phyloP scores from a whole-genome alignment of 2,888 invertebrate genomes.

The Anoncus sp. region DNA sequence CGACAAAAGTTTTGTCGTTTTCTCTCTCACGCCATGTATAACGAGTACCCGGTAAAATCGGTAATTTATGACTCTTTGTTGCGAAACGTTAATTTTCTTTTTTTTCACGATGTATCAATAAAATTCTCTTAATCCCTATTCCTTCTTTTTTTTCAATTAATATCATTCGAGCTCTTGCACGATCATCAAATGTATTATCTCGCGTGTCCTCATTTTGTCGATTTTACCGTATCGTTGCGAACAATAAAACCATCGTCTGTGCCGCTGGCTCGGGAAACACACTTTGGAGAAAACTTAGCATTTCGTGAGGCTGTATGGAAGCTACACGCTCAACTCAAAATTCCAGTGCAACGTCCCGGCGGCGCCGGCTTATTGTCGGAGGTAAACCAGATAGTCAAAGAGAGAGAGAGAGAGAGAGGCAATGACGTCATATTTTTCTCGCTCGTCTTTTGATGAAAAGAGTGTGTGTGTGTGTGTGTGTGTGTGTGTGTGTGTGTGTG shows the following conservation, averaged over 20 bases:
- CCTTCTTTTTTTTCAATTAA: slow-evolving; percentile 11
- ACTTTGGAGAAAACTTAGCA: slow-evolving; percentile 45
- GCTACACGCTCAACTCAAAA: slow-evolving; percentile 42
- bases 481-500: no score
- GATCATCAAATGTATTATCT: slow-evolving; percentile 24
- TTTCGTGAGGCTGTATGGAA: slow-evolving; percentile 16
- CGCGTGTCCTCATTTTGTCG: slow-evolving; percentile 18
- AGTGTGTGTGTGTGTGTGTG: no score
- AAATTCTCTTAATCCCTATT: slow-evolving; percentile 9
- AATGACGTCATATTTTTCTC: background rate
- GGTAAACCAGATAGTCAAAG: background rate
- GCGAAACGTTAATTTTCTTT: background rate
- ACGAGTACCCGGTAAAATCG: no score
- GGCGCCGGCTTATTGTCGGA: slow-evolving; percentile 58
- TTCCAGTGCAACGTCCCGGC: slow-evolving; percentile 55
- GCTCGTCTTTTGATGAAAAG: slow-evolving; percentile 6
- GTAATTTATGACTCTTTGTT: no score
- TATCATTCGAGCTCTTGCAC: slow-evolving; percentile 6
- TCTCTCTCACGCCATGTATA: no score
- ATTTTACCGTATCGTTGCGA: slow-evolving; percentile 25
- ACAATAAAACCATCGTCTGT: slow-evolving; percentile 2
- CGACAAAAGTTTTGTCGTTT: no score
- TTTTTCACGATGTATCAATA: background rate
- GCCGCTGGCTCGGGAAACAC: slow-evolving; percentile 8
- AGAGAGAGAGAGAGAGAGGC: slow-evolving; percentile 4